Base-by-base conservation (phyloP, 2,797 vertebrate species). In the Otolemur crassicaudatus region DNA sequence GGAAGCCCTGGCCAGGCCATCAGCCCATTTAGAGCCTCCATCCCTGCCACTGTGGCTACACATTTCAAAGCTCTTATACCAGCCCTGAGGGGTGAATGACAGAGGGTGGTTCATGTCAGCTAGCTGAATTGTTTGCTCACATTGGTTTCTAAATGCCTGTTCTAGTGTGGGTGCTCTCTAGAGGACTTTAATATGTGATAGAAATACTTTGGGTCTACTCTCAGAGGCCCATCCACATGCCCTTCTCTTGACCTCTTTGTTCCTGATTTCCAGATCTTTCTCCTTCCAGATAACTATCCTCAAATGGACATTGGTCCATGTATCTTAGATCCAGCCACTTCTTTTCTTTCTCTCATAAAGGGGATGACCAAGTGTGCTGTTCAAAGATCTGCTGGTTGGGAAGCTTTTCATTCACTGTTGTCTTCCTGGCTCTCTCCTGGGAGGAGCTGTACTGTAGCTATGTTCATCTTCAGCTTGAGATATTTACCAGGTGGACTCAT, bases 261-360 rank as follows among this genome's bases (percentile, higher is more conserved):
- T n/a, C 10, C 2, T 43, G 1, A 65, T 83, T 49, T 89, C 25
- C 7, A 60, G 25, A 70, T 77, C 22, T 67, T 95, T 72, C 70
- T 82, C 31, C 5, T 90, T 70, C 53, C 56, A 13, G 0, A 76
- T 5, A 49, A 4, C 46, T 96, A 65, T 49, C 34, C 3, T 94
- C 49, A 92, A 23, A 25, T 65, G n/a, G 31, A 10, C 46, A 25
- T 67, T 58, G 23, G 20, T 87, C 27, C 17, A 19, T 37, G 31
- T 49, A 65, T 25, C 46, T 81, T 70, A 75, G 3, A 5, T 91
- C 40, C 58, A 16, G 4, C 1, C 29, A 29, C 8, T 82, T 83
- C 60, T 77, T 77, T 60, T 43, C 70, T 80, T 56, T 94, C 37
- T 37, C 31, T 91, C 85, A 16, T 6, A 80, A 95, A 83, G 16